These are phyloP conservation scores for Myiozetetes cayanensis DNA, from an alignment of 2,113 vertebrate genomes.

Conservation along the genomic window DNA sequence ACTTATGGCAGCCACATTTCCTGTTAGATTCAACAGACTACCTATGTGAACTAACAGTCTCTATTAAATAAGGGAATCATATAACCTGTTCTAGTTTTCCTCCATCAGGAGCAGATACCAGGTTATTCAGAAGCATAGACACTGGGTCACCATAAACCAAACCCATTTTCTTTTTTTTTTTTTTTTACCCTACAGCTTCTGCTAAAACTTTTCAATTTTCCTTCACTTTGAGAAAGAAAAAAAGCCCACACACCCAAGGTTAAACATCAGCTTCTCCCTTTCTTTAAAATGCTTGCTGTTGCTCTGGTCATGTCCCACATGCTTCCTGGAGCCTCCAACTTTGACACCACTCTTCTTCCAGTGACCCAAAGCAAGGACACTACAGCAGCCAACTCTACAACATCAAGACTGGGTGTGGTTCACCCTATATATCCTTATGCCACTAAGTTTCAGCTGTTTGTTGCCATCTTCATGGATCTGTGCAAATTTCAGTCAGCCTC, in stretches of 20 bases:
- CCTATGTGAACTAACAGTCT: background rate
- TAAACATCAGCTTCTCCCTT: background rate
- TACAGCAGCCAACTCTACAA: rapidly evolving
- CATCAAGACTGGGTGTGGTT: background rate
- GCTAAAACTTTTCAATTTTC: background rate
- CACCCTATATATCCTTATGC: background rate
- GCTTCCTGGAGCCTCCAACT: background rate
- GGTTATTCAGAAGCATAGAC: background rate
- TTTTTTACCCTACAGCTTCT: background rate
- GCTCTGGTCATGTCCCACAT: rapidly evolving
- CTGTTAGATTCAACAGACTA: background rate
- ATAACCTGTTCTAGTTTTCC: background rate
- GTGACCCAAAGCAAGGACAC: background rate
- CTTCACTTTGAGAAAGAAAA: background rate
- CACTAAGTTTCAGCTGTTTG: background rate
- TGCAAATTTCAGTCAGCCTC: background rate
- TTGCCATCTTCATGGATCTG: background rate
- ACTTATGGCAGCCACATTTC: background rate
- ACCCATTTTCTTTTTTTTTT: background rate
- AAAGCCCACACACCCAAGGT: background rate
- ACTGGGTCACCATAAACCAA: background rate
- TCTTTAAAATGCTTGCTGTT: background rate
- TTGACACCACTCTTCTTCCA: background rate
- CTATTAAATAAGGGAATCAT: background rate
- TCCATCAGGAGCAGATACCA: background rate